Conservation (phyloP, 2,888 invertebrate genomes). For the Stegophylla sp. region DNA sequence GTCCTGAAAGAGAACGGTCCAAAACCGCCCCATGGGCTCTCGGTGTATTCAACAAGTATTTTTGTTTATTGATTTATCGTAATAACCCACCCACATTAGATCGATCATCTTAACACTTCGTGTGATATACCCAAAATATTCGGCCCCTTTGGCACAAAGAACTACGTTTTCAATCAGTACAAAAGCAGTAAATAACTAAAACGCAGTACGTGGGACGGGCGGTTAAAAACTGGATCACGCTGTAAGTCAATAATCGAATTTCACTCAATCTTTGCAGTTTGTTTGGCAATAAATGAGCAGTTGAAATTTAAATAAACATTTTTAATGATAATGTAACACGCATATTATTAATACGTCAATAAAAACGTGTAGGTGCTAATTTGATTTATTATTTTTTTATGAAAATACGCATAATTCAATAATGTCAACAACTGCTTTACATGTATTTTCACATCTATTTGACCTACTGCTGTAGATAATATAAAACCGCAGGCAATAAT, state of each 20-base stretch:
- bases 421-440: background rate
- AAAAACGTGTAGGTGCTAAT: background rate
- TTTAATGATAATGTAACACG: background rate
- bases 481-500: background rate
- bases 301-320: constrained; percentile 10
- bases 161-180: constrained; percentile 39
- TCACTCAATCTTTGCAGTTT: background rate
- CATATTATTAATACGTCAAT: background rate
- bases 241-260: background rate
- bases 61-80: constrained; percentile 53
- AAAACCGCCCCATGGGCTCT: constrained; percentile 48
- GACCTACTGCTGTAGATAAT: background rate
- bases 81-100: constrained; percentile 44
- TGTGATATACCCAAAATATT: constrained; percentile 44
- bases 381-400: background rate
- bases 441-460: background rate
- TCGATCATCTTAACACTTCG: constrained; percentile 56
- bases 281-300: background rate
- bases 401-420: background rate
- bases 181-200: constrained; percentile 25
- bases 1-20: background rate
- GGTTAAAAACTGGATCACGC: background rate
- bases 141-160: constrained; percentile 46
- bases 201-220: constrained; percentile 7
- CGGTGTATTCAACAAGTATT: constrained; percentile 53